phyloP scores from a whole-genome alignment of 1,140 invertebrate species.

The Orchesella cincta region DNA sequence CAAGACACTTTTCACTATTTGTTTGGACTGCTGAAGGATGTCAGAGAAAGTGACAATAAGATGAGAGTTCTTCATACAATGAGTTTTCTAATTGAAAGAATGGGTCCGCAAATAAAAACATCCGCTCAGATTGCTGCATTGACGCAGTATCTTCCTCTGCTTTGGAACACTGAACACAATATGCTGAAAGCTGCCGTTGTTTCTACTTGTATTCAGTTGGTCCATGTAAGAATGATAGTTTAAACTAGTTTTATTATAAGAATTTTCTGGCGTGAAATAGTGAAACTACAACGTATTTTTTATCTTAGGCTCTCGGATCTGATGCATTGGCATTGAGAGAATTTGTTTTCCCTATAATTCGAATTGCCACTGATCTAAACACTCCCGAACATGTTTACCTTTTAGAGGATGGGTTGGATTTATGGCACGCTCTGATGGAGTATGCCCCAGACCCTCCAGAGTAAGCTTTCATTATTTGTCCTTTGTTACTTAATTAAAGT shows the following conservation, averaged over 20 bases:
- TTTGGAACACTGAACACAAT: conserved; percentile 87
- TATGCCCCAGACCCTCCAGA: conserved; percentile 62
- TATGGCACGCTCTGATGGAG: conserved; percentile 83
- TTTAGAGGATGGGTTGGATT: conserved; percentile 81
- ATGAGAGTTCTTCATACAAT: conserved; percentile 87
- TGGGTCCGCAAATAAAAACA: conserved; percentile 73
- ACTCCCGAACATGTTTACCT: conserved; percentile 52
- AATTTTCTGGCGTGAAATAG: no score
- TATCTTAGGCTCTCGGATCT: conserved; percentile 63
- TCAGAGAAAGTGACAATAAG: conserved; percentile 90
- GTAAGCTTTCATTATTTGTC: no score
- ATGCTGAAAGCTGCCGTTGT: conserved; percentile 91
- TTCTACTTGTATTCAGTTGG: conserved; percentile 77
- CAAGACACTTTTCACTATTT: conserved; percentile 74
- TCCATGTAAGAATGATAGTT: conserved; percentile 62
- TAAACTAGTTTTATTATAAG: conserved; percentile 42
- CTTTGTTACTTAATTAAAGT: no score
- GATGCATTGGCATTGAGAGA: conserved; percentile 60
- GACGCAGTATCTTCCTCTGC: conserved; percentile 76
- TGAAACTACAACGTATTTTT: conserved; percentile 44
- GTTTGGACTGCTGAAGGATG: conserved; percentile 82
- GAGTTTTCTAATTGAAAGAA: conserved; percentile 84
- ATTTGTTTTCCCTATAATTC: conserved; percentile 75
- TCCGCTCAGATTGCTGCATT: conserved; percentile 66
- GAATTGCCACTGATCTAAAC: conserved; percentile 47